Evolutionary conservation across 30 jellyfish, hydroid and myxozoan species (phyloP).

Genomic region (Aurelia sp.): DNA sequence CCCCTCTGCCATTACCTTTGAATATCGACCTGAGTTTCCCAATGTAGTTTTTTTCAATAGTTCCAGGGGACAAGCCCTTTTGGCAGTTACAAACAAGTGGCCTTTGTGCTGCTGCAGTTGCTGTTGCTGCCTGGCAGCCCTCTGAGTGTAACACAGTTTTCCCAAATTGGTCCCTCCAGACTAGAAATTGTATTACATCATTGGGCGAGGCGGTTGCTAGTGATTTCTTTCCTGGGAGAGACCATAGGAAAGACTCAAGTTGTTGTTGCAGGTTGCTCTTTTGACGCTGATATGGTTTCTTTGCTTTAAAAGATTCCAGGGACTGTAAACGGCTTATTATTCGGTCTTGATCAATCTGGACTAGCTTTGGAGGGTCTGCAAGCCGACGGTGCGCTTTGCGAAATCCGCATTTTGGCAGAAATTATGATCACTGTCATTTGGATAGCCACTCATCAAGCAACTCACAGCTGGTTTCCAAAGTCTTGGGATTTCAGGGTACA

Average conservation of each 20-base stretch:
- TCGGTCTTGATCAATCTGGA: slow-evolving; percentile 12
- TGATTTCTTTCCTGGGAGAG: neutral
- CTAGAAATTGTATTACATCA: slow-evolving; percentile 7
- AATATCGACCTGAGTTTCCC: too few species aligned
- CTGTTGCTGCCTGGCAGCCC: neutral
- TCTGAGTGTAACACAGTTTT: neutral
- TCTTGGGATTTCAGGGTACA: slow-evolving; percentile 7
- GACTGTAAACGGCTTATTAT: slow-evolving; percentile 8
- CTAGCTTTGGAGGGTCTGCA: slow-evolving; percentile 12
- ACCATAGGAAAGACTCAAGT: neutral
- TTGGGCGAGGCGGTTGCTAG: neutral
- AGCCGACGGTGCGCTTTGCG: neutral
- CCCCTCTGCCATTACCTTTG: too few species aligned
- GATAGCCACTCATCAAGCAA: neutral
- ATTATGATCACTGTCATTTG: slow-evolving; percentile 6
- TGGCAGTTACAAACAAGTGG: too few species aligned
- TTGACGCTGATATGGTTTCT: slow-evolving; percentile 16
- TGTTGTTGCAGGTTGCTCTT: slow-evolving; percentile 19
- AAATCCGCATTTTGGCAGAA: slow-evolving; percentile 20
- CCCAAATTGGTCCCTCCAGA: slow-evolving; percentile 24
- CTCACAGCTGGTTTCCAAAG: slow-evolving; percentile 28
- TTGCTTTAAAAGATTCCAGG: neutral
- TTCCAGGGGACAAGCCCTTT: too few species aligned
- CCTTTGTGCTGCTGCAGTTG: neutral
- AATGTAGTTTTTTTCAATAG: too few species aligned